phyloP scores from a whole-genome alignment of 2,113 vertebrate genomes.

The Podarcis cretensis region DNA sequence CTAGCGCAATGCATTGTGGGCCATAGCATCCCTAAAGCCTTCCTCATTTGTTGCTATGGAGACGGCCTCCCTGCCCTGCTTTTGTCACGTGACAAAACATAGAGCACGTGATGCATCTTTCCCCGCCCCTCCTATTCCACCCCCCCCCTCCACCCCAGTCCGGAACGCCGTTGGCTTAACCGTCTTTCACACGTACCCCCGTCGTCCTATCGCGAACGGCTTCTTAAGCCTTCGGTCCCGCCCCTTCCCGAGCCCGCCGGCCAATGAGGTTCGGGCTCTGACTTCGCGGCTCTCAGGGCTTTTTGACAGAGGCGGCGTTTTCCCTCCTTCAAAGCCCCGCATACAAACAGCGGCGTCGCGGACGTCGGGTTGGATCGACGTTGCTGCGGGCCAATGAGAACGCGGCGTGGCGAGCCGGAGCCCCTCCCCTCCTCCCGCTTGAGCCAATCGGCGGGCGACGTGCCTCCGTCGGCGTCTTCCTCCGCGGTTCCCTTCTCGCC shows the following conservation, averaged over 20 bases:
- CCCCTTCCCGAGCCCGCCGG: background rate
- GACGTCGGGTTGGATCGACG: background rate
- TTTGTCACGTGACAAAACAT: slow-evolving; percentile 64
- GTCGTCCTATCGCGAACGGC: background rate
- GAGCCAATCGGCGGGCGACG: slow-evolving; percentile 51
- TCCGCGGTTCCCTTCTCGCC: background rate
- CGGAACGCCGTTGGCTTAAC: no score
- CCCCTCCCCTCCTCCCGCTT: background rate
- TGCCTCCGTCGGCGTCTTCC: background rate
- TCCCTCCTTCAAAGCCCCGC: background rate
- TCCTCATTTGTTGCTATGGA: slow-evolving; percentile 26
- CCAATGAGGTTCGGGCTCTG: slow-evolving; percentile 8
- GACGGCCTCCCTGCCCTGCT: fast-evolving
- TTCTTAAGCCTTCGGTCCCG: background rate
- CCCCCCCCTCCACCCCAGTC: no score
- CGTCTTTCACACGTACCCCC: background rate
- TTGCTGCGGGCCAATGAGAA: fast-evolving
- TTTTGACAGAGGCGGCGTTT: slow-evolving; percentile 14
- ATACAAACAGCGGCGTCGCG: background rate
- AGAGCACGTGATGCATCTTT: slow-evolving; percentile 23
- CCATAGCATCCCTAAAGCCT: background rate
- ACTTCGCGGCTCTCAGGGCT: background rate
- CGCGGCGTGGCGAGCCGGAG: fast-evolving
- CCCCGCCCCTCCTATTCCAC: no score
- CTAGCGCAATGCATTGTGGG: background rate